Evolutionary conservation across 2,888 invertebrate genomes (phyloP).

Genomic region (Tortricodes alternella): DNA sequence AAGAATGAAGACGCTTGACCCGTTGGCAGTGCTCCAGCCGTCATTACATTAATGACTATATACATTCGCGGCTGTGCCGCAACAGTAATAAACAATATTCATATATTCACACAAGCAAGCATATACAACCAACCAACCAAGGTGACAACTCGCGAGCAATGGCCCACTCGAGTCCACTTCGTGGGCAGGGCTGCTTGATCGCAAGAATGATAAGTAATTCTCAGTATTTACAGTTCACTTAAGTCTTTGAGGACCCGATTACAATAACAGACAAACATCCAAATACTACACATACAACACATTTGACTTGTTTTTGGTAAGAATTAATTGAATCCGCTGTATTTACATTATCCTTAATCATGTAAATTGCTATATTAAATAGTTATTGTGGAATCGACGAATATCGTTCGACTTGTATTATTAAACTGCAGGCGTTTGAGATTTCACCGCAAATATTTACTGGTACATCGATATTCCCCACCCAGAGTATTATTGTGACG

Average conservation of each 20-base stretch:
- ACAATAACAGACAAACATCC: constrained; percentile 15
- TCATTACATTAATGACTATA: constrained; percentile 10
- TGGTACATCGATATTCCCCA: no score
- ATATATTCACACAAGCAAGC: no score
- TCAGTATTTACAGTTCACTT: not conserved
- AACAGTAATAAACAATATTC: no score
- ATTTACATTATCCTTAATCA: constrained; percentile 37
- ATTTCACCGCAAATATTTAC: no score
- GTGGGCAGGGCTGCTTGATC: not conserved
- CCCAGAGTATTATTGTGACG: not conserved
- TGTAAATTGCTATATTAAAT: constrained; percentile 13
- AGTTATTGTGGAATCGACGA: constrained; percentile 1
- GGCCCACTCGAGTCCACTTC: no score
- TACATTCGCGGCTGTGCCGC: no score
- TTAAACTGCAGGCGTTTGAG: no score
- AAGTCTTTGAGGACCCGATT: not conserved
- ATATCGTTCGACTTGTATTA: no score
- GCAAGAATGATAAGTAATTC: not conserved
- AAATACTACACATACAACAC: constrained; percentile 27
- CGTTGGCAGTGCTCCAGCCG: constrained; percentile 33
- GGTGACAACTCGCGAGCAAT: no score
- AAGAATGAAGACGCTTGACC: no score
- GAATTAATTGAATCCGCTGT: constrained; percentile 38
- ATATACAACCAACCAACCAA: no score
- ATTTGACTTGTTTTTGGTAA: constrained; percentile 63